Evolutionary conservation across 2,888 invertebrate species (phyloP).

Genomic region (Philereme transversata): DNA sequence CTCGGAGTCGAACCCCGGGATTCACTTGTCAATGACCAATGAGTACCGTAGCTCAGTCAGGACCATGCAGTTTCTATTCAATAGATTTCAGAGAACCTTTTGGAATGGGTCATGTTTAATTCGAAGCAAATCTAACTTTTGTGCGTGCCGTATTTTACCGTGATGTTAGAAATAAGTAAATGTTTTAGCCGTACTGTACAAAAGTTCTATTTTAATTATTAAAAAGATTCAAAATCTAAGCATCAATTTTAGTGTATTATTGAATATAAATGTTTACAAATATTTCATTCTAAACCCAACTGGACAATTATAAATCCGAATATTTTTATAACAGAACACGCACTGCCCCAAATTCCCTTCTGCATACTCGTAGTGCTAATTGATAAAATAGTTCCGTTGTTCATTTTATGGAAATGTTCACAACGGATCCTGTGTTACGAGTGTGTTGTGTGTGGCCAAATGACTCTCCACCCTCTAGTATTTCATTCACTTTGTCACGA

Average conservation of each 20-base stretch:
- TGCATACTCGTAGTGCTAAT: constrained; percentile 17
- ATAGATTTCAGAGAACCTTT: constrained; percentile 7
- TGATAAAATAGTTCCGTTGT: constrained; percentile 38
- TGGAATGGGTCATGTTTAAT: constrained; percentile 2
- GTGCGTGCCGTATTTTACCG: background rate
- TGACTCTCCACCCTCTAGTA: constrained; percentile 35
- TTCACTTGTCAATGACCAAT: constrained; percentile 22
- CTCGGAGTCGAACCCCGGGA: constrained; percentile 11
- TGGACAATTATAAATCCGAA: too few species aligned
- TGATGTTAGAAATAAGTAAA: background rate
- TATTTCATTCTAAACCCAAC: too few species aligned
- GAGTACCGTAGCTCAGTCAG: background rate
- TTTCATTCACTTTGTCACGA: constrained; percentile 35
- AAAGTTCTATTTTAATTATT: too few species aligned
- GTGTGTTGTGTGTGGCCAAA: constrained; percentile 33
- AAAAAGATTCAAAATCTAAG: too few species aligned
- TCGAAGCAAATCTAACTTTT: background rate
- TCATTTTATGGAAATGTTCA: constrained; percentile 43
- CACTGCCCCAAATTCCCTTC: constrained; percentile 18
- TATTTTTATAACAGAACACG: constrained; percentile 18
- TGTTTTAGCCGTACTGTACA: too few species aligned
- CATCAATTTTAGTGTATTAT: too few species aligned
- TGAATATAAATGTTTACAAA: too few species aligned
- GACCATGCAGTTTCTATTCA: constrained; percentile 7
- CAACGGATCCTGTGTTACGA: constrained; percentile 34